These are phyloP conservation scores for Alouatta caraya DNA, from an alignment of 2,797 vertebrate genomes.

Conservation along the genomic window DNA sequence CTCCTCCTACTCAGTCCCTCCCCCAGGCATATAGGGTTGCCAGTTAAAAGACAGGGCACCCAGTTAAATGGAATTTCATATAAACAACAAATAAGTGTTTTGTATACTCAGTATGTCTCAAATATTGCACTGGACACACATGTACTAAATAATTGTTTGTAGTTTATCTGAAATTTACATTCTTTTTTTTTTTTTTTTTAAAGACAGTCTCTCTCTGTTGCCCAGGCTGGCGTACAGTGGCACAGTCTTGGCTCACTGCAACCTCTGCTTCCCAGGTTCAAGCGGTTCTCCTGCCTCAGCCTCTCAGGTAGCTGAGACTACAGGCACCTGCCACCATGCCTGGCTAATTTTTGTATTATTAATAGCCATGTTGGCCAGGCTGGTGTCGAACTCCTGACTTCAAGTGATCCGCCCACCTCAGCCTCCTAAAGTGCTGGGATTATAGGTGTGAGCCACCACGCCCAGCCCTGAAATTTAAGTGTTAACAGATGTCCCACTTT, in stretches of 20 bases:
- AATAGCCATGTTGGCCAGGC: no score
- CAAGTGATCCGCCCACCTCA: no score
- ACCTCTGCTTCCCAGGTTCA: neutral
- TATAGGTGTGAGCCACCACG: no score
- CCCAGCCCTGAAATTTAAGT: no score
- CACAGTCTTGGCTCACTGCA: neutral
- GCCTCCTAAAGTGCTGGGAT: no score
- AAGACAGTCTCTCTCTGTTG: neutral
- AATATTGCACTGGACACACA: neutral
- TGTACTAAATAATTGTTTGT: neutral
- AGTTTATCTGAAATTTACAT: constrained; percentile 1
- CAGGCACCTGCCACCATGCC: no score
- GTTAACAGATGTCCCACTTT: neutral
- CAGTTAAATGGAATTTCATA: neutral
- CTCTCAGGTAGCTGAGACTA: no score
- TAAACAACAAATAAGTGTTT: neutral
- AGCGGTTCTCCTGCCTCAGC: no score
- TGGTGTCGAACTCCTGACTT: no score
- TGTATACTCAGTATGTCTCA: neutral
- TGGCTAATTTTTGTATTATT: no score
- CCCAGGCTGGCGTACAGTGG: neutral
- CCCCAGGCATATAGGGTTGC: neutral
- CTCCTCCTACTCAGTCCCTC: neutral
- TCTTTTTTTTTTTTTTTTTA: neutral
- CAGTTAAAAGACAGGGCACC: neutral